Percentiles rank a stretch among this genome's conserved stretches.
Conservation (phyloP, 2,113 vertebrate species). For the Coryphaenoides rupestris region DNA sequence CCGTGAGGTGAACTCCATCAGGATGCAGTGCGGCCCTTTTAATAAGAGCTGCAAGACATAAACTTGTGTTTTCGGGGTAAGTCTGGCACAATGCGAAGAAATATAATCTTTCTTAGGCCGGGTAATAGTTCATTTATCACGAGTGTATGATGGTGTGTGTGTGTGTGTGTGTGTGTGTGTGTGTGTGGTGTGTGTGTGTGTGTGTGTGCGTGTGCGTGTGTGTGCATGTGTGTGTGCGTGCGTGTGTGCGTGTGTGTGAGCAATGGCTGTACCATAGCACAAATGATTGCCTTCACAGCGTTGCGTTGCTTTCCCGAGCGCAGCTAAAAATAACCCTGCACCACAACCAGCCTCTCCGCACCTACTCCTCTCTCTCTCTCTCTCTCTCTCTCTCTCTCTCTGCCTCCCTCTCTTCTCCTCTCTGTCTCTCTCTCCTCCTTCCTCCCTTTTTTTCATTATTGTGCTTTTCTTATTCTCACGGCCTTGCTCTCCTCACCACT, state of each 20-base stretch:
- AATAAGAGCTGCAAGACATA: not conserved
- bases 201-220: not conserved
- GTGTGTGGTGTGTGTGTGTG: not conserved
- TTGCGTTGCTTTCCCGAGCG: slow-evolving; percentile 53
- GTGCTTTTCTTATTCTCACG: slow-evolving; percentile 14
- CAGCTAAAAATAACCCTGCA: slow-evolving; percentile 71
- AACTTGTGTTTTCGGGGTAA: not conserved
- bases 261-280: slow-evolving; percentile 54
- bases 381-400: not conserved
- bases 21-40: not conserved
- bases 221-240: not conserved
- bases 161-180: slow-evolving; percentile 13
- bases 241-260: slow-evolving; percentile 28
- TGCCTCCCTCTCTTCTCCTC: slow-evolving; percentile 37
- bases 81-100: not conserved
- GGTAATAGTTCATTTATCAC: not conserved
- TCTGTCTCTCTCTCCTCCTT: slow-evolving; percentile 20
- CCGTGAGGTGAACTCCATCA: not conserved
- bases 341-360: slow-evolving; percentile 23
- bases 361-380: slow-evolving; percentile 16
- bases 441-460: not conserved
- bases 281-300: slow-evolving; percentile 69
- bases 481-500: not conserved
- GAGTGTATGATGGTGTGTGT: not conserved
- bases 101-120: not conserved